These are phyloP conservation scores for Limonius californicus DNA, from an alignment of 1,140 invertebrate species.

Conservation along the genomic window DNA sequence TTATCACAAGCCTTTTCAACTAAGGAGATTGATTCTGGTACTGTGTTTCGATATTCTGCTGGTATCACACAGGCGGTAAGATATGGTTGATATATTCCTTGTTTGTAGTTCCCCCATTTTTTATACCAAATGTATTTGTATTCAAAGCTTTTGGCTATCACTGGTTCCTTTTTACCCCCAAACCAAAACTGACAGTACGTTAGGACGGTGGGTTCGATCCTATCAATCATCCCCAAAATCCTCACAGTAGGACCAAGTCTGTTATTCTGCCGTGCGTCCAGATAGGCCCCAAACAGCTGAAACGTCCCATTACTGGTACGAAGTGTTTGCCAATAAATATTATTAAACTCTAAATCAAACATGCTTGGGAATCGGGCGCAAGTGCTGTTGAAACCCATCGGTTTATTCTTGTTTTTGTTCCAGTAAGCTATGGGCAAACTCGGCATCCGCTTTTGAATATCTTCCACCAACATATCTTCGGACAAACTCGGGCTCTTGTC, in stretches of 20 bases:
- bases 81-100: conserved; percentile 88
- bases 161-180: conserved; percentile 71
- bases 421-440: conserved; percentile 81
- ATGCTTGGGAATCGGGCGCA: conserved; percentile 80
- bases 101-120: conserved; percentile 92
- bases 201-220: conserved; percentile 77
- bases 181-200: conserved; percentile 91
- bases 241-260: conserved; percentile 75
- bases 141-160: conserved; percentile 75
- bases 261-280: conserved; percentile 74
- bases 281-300: conserved; percentile 85
- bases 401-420: conserved; percentile 73
- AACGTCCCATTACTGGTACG: conserved; percentile 79
- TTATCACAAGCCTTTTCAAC: conserved; percentile 82
- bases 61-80: conserved; percentile 84
- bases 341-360: conserved; percentile 87
- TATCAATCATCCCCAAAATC: conserved; percentile 86
- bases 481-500: conserved; percentile 63
- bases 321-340: conserved; percentile 85
- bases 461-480: conserved; percentile 73
- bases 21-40: conserved; percentile 78
- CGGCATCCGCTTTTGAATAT: conserved; percentile 71
- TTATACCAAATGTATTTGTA: conserved; percentile 94
- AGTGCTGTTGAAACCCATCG: conserved; percentile 67
- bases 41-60: conserved; percentile 63